Conservation (phyloP, 1,140 invertebrate genomes). For the Dreissena rostriformis region DNA sequence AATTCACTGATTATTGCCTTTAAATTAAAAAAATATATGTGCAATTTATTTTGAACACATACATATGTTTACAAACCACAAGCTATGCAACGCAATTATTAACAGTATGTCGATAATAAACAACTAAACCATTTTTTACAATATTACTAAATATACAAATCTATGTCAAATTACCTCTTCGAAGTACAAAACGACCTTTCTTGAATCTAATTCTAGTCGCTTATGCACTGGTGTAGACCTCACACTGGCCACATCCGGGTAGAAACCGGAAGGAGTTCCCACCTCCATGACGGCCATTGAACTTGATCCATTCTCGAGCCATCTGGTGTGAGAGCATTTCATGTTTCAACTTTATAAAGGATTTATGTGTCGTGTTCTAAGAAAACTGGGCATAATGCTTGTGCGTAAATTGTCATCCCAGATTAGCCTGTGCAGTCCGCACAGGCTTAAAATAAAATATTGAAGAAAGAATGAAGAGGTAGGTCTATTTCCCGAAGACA, state of each 20-base stretch:
- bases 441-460: too few species aligned
- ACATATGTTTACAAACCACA: not conserved
- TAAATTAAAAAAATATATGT: too few species aligned
- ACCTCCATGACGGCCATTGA: conserved; percentile 71
- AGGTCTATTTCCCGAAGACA: too few species aligned
- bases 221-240: conserved; percentile 84
- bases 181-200: conserved; percentile 91
- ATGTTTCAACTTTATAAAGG: too few species aligned
- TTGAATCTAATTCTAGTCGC: conserved; percentile 89
- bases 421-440: too few species aligned
- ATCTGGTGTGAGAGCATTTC: conserved; percentile 52
- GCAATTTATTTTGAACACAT: not conserved
- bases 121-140: too few species aligned
- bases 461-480: too few species aligned
- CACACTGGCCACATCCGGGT: conserved; percentile 47
- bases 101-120: too few species aligned
- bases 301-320: conserved; percentile 58
- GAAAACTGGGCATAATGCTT: too few species aligned
- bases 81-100: not conserved
- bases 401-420: too few species aligned
- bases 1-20: not conserved
- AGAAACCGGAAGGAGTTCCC: conserved; percentile 67
- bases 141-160: too few species aligned
- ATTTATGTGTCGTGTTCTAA: too few species aligned
- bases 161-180: conserved; percentile 82